Conservation (phyloP, 2,888 invertebrate species). For the Mesorhabditis spiculigera region DNA sequence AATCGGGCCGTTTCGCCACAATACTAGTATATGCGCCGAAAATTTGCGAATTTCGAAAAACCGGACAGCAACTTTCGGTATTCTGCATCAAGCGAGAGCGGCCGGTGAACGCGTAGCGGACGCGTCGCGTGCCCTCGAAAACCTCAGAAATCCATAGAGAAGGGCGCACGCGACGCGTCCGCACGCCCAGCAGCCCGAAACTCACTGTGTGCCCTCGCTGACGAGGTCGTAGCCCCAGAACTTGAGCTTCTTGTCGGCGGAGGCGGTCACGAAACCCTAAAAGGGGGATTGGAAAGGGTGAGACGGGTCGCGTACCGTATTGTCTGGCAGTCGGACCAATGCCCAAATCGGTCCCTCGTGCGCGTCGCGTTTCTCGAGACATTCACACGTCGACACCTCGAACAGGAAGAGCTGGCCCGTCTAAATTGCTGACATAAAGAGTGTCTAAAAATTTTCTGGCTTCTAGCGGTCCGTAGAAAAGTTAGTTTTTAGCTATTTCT, state of each 20-base stretch:
- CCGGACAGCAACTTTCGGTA: too few relatives aligned
- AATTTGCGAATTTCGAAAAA: too few relatives aligned
- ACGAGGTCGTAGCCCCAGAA: constrained; percentile 85
- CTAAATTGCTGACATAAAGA: constrained; percentile 44
- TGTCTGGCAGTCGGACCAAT: constrained; percentile 75
- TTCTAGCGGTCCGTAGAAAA: too few relatives aligned
- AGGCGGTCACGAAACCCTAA: constrained; percentile 70
- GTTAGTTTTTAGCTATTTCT: too few relatives aligned
- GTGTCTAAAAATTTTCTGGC: neutral
- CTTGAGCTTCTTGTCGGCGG: constrained; percentile 83
- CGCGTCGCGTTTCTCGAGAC: constrained; percentile 74
- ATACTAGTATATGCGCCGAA: too few relatives aligned
- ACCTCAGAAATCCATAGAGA: too few relatives aligned
- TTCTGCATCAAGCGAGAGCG: too few relatives aligned
- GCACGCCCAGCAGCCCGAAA: neutral
- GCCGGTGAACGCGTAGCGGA: too few relatives aligned
- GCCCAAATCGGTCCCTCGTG: constrained; percentile 79
- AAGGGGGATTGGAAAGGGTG: constrained; percentile 63
- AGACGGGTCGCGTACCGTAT: constrained; percentile 64
- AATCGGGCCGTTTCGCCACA: too few relatives aligned
- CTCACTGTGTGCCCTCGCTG: constrained; percentile 26
- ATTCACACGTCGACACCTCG: constrained; percentile 77
- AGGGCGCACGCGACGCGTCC: too few relatives aligned
- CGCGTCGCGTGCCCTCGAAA: too few relatives aligned
- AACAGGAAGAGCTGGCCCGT: constrained; percentile 62